phyloP scores from a whole-genome alignment of 2,797 vertebrate species.

The Lepus townsendii region DNA sequence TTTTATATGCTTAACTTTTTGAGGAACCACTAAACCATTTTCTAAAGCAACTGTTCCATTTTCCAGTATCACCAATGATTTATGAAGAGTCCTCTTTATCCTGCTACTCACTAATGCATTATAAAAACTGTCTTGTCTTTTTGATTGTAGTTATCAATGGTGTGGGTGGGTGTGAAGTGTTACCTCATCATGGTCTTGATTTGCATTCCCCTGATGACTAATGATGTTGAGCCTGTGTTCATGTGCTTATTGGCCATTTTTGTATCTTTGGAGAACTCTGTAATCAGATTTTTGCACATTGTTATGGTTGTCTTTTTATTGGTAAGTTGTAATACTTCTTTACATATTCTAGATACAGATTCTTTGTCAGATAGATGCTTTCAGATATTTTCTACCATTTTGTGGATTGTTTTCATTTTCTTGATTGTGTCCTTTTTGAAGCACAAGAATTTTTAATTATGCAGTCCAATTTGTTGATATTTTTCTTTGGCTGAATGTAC shows the following conservation, averaged over 20 bases:
- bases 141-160: not conserved
- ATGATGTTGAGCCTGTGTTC: not conserved
- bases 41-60: not conserved
- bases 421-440: not conserved
- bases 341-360: not conserved
- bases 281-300: not conserved
- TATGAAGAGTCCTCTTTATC: not conserved
- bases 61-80: not conserved
- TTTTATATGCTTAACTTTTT: not conserved
- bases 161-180: not conserved
- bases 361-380: not conserved
- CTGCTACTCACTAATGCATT: not conserved
- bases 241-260: not conserved
- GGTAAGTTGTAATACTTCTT: not conserved
- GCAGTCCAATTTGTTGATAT: not conserved
- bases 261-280: not conserved
- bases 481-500: not conserved
- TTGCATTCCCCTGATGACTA: not conserved
- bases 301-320: not conserved
- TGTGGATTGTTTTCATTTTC: not conserved
- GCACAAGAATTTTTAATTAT: not conserved
- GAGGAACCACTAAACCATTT: not conserved
- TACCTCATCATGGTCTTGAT: not conserved
- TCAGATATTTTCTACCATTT: constrained; percentile 32
- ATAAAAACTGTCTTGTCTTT: not conserved